Evolutionary conservation across 2,888 invertebrate species (phyloP), one percentile per base, ranked within the genome.

Genomic region (Parochlus steinenii): DNA sequence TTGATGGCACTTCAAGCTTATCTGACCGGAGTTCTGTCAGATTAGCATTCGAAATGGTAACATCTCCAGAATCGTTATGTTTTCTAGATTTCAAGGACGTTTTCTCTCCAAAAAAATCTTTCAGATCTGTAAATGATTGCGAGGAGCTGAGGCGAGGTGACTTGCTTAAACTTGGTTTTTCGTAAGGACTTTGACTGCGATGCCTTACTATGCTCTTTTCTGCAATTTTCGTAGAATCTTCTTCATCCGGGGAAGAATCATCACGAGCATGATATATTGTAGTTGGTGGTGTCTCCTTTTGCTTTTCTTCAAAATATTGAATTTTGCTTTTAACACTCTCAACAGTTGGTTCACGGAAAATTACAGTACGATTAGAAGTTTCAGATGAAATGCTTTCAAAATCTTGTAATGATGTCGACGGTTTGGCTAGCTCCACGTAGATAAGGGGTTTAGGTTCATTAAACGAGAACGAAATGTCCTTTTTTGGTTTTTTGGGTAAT

Each of bases 71-170:
- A 12, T 2, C 53, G 45, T 3, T 51, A 46, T 3, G 46, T 63
- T 62, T 43, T 71, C 68, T 17, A 64, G 36, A 36, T 28, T 36
- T 36, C 36, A 36, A 17, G 4, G 30, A 30, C 17, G 36, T 24
- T 11, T 30, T 67, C 53, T 85, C 83, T 0, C 85, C 85, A 48
- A 80, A 83, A n/a, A 82, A 59, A 44, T 83, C 85, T 48, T 78
- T 80, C 37, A 85, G 58, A 55, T 81, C 74, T 20, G 81, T 54
- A 5, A 53, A 45, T 0, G 59, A 59, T 39, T 32, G 33, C 12
- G 33, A 44, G 38, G 43, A 40, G 41, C 37, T 41, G 39, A 44
- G 42, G 39, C 45, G 45, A 40, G 49, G 46, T 45, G 43, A 41
- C 40, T 44, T 16, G 18, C 11, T 15, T 3, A 23, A 7, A 14